Evolutionary conservation across 2,888 invertebrate species (phyloP).

Genomic region (Pasiphila rectangulata): DNA sequence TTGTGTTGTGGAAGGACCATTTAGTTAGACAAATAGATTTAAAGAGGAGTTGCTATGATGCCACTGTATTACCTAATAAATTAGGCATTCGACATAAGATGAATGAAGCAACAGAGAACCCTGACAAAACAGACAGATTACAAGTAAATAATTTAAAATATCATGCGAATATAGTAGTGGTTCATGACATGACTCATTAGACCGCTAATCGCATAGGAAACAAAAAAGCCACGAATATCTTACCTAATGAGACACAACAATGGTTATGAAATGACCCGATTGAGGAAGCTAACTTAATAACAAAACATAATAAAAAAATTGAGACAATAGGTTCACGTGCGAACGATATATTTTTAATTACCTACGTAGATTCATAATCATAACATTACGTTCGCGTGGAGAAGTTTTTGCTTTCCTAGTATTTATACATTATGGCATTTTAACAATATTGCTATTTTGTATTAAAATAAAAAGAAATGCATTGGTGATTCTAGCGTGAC

Average conservation of each 20-base stretch:
- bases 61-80: too few species aligned
- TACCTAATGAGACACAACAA: slow-evolving; percentile 44
- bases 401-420: slow-evolving; percentile 1
- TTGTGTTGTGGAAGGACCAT: not conserved
- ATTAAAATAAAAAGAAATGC: too few species aligned
- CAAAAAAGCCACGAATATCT: slow-evolving; percentile 32
- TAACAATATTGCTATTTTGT: too few species aligned
- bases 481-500: too few species aligned
- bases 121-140: too few species aligned
- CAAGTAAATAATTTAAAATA: too few species aligned
- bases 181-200: not conserved
- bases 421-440: slow-evolving; percentile 4
- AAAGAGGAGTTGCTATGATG: too few species aligned
- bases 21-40: too few species aligned
- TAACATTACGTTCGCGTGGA: slow-evolving; percentile 6
- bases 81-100: too few species aligned
- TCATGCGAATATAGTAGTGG: too few species aligned
- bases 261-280: slow-evolving; percentile 36
- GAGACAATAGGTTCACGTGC: slow-evolving; percentile 38
- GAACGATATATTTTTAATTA: slow-evolving; percentile 26
- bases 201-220: slow-evolving; percentile 29
- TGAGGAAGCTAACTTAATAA: slow-evolving; percentile 32
- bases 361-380: slow-evolving; percentile 19
- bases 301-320: slow-evolving; percentile 38
- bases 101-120: too few species aligned